These are phyloP conservation scores for Drosophila jambulina DNA, from an alignment of 1,140 invertebrate species.

Conservation along the genomic window DNA sequence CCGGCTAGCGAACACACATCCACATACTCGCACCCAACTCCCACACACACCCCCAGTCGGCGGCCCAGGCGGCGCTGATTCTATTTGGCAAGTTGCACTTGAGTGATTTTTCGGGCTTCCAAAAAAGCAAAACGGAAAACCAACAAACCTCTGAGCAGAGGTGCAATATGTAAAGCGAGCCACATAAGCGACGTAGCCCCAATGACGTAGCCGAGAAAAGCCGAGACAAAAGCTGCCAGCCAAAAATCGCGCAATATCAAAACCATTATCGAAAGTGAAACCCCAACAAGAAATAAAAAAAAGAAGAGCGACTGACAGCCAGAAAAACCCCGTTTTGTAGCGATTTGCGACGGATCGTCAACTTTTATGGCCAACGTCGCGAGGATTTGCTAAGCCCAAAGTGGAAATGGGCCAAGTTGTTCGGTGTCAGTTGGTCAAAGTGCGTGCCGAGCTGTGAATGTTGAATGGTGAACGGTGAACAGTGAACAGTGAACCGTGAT, in stretches of 20 bases:
- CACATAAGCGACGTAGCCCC: slow-evolving; percentile 64
- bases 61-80: slow-evolving; percentile 44
- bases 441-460: slow-evolving; percentile 57
- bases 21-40: slow-evolving; percentile 47
- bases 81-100: slow-evolving; percentile 84
- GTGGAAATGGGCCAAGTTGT: slow-evolving; percentile 68
- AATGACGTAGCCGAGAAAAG: slow-evolving; percentile 76
- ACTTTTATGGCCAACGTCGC: slow-evolving; percentile 63
- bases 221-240: slow-evolving; percentile 42
- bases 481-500: slow-evolving; percentile 28
- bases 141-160: slow-evolving; percentile 64
- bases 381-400: slow-evolving; percentile 54
- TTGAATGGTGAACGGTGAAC: slow-evolving; percentile 1
- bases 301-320: slow-evolving; percentile 2
- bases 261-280: slow-evolving; percentile 71
- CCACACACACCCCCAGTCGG: slow-evolving; percentile 31
- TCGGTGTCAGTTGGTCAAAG: slow-evolving; percentile 76
- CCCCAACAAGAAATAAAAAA: slow-evolving; percentile 20
- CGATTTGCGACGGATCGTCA: slow-evolving; percentile 67
- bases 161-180: slow-evolving; percentile 77
- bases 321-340: slow-evolving; percentile 52
- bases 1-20: slow-evolving; percentile 29
- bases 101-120: slow-evolving; percentile 82
- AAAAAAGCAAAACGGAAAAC: slow-evolving; percentile 69
- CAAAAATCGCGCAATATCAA: slow-evolving; percentile 75